Percentiles rank a stretch among this genome's conserved stretches.
Conservation (phyloP, 1,140 invertebrate genomes). For the Dysdera silvatica region DNA sequence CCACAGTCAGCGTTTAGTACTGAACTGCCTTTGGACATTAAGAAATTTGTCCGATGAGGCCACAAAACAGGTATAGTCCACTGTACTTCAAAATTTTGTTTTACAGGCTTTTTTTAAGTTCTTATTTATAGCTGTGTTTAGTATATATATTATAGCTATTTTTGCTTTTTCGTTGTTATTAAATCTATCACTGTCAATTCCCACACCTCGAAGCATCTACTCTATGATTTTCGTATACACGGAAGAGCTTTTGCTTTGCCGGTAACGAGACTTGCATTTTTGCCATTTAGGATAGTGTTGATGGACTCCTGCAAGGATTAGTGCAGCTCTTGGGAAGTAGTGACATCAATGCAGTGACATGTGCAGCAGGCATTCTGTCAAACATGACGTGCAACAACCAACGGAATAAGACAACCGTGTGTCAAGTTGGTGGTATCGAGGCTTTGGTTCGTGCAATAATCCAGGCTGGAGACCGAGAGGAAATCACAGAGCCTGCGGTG, state of each 20-base stretch:
- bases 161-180: too few species aligned
- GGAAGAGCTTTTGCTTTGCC: too few species aligned
- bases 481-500: slow-evolving; percentile 93
- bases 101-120: too few species aligned
- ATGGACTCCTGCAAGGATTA: slow-evolving; percentile 76
- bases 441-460: slow-evolving; percentile 88
- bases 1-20: slow-evolving; percentile 82
- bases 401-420: slow-evolving; percentile 85
- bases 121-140: too few species aligned
- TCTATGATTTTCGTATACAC: too few species aligned
- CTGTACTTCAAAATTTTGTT: too few species aligned
- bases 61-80: slow-evolving; percentile 57
- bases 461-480: slow-evolving; percentile 88
- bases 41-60: slow-evolving; percentile 96
- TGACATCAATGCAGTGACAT: slow-evolving; percentile 93
- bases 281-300: slow-evolving; percentile 86
- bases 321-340: slow-evolving; percentile 81
- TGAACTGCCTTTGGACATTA: slow-evolving; percentile 96
- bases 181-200: too few species aligned
- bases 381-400: slow-evolving; percentile 99
- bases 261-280: too few species aligned
- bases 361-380: slow-evolving; percentile 92
- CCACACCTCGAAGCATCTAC: too few species aligned
- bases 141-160: too few species aligned
- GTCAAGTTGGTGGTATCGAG: slow-evolving; percentile 88